Evolutionary conservation across 2,113 vertebrate genomes (phyloP), one percentile per base, ranked within the genome.

Genomic region (Syngnathoides biaculeatus): DNA sequence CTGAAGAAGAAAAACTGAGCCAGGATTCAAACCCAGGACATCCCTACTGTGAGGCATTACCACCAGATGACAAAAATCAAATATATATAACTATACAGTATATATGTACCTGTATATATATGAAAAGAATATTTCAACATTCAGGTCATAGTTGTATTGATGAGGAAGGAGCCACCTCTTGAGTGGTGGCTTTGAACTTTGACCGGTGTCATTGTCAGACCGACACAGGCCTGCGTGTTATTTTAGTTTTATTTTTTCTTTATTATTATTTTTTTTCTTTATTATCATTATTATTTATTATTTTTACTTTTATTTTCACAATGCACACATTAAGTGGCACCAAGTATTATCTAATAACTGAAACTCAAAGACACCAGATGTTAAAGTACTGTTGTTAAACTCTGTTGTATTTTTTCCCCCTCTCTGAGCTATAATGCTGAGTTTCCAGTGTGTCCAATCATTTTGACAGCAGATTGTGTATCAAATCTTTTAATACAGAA

Each of bases 121-220:
- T 42, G 12, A 47, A 47, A 47, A 47, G 45, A 19, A 17, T 47
- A 47, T 10, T 22, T 22, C 3, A 52, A 52, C 48, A 52, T 2
- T 65, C 65, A 57, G n/a, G 20, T 5, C 64, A 64, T 70, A 13
- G 55, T 63, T 66, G 75, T 47, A 24, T 50, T 47, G 53, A 55
- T 50, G 67, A 47, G 27, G 27, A 58, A 35, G 15, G 27, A 17
- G 19, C 14, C 9, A 56, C 59, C 48, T 38, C 77, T 65, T 60
- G 57, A 87, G 73, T 57, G 72, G 13, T 26, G 43, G 27, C 47
- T 30, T 24, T 67, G 40, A 67, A 71, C 59, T 67, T 13, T 75
- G 53, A 76, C 42, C 6, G 3, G 20, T 64, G 72, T 56, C 24
- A 14, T 63, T 50, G 26, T 64, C 45, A 53, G 15, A 42, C 39